Evolutionary conservation across 2,797 vertebrate genomes (phyloP), one percentile per base, ranked within the genome.

Genomic region (Oryzias dopingdopingensis): DNA sequence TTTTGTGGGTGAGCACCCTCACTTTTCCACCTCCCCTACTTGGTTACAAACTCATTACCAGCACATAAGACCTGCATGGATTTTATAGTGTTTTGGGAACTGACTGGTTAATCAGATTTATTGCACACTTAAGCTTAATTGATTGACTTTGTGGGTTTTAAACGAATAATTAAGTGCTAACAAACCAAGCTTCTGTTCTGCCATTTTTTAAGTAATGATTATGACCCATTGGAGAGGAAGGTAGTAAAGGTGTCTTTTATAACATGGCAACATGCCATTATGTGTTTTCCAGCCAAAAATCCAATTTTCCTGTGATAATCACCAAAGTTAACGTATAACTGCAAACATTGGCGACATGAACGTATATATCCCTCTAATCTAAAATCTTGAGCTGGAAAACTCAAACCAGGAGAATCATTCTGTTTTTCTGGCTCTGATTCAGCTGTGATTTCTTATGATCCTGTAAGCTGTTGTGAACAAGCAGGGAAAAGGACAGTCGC

Each of bases 41-140:
- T 69, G 49, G 67, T 83, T 80, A 74, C 79, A 83, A 86, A 89
- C 84, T 86, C 86, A 89, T 89, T 89, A 89, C 70, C 64, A 76
- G 81, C 70, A 76, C 84, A 87, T 86, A 85, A 89, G 81, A 85
- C 85, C 84, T 83, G 85, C 64, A 64, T 88, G 77, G 81, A 83
- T 90, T 91, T 89, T 88, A 90, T 89, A 80, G 84, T 86, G 90
- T 90, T 91, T 88, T 90, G 83, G 87, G 85, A 91, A 88, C 83
- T 79, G 86, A 90, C 85, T 87, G 83, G 83, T 88, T 91, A 91
- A 91, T 91, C 86, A 89, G 88, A 90, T 91, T 90, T 91, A 91
- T 88, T 87, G 85, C 86, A 86, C 85, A 91, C 88, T 91, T 90
- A 91, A 87, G 82, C 81, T 84, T 90, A 91, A 92, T 90, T 89